Evolutionary conservation across 2,113 vertebrate species (phyloP).

Genomic region (Poeciliopsis occidentalis): DNA sequence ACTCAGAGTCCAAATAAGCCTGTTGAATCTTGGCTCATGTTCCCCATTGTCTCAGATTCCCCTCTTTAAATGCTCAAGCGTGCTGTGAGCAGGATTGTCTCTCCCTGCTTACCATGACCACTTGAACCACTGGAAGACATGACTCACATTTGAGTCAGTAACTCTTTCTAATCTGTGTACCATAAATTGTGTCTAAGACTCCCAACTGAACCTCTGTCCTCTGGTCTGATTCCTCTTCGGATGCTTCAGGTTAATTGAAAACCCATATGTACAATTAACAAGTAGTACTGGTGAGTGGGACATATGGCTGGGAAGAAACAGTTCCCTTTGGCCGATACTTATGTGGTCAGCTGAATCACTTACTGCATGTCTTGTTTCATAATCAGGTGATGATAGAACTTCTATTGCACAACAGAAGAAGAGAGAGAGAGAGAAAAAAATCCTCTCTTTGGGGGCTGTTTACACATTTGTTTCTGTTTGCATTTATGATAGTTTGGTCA

Average conservation of each 20-base stretch:
- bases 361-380: conserved; percentile 19
- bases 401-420: conserved; percentile 15
- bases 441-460: conserved; percentile 1
- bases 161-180: conserved; percentile 42
- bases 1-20: conserved; percentile 17
- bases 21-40: conserved; percentile 35
- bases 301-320: conserved; percentile 20
- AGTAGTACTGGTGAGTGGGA: conserved; percentile 33
- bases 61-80: conserved; percentile 29
- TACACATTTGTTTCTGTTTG: background rate
- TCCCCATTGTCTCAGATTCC: conserved; percentile 23
- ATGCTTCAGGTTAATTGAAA: conserved; percentile 17
- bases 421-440: background rate
- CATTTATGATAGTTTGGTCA: background rate
- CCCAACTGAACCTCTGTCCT: conserved; percentile 25
- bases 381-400: conserved; percentile 49
- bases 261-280: conserved; percentile 34
- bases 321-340: conserved; percentile 23
- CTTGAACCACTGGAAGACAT: conserved; percentile 55
- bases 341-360: conserved; percentile 52
- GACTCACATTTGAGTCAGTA: conserved; percentile 60
- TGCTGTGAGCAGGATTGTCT: conserved; percentile 21
- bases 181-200: conserved; percentile 40
- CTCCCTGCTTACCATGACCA: conserved; percentile 48
- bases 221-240: conserved; percentile 12